Evolutionary conservation across 2,797 vertebrate genomes (phyloP).

Genomic region (Menidia menidia): DNA sequence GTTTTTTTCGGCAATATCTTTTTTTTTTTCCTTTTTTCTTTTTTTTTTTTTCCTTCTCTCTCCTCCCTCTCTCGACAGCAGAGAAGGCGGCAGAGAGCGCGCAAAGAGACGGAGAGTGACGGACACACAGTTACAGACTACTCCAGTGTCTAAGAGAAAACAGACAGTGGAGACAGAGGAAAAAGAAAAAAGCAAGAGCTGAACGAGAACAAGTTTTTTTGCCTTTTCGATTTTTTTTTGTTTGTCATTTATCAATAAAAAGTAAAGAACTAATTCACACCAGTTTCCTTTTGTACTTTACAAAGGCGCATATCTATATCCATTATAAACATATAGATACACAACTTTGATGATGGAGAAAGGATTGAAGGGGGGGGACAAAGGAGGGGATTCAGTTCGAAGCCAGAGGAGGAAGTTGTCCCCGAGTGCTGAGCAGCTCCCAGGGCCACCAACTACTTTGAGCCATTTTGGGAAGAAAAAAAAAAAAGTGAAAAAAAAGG

Average conservation of each 20-base stretch:
- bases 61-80: conserved; percentile 58
- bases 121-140: conserved; percentile 82
- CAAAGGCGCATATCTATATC: conserved; percentile 80
- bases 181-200: conserved; percentile 76
- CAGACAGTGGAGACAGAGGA: conserved; percentile 78
- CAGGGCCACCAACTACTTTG: conserved; percentile 63
- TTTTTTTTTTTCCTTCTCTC: conserved; percentile 42
- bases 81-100: conserved; percentile 58
- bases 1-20: conserved; percentile 70
- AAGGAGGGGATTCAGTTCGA: conserved; percentile 70
- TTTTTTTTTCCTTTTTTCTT: conserved; percentile 53
- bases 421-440: conserved; percentile 49
- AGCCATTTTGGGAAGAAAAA: conserved; percentile 53
- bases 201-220: conserved; percentile 81
- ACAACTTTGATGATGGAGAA: conserved; percentile 82
- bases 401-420: conserved; percentile 51
- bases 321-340: conserved; percentile 82
- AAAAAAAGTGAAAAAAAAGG: conserved; percentile 44
- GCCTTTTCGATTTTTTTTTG: conserved; percentile 76
- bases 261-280: conserved; percentile 89
- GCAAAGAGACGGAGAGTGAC: conserved; percentile 65
- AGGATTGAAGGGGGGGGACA: conserved; percentile 69
- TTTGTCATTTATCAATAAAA: conserved; percentile 85
- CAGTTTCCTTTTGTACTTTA: conserved; percentile 90
- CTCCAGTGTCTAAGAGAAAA: conserved; percentile 81